Conservation (phyloP, 2,888 invertebrate genomes). For the Acleris laterana region DNA sequence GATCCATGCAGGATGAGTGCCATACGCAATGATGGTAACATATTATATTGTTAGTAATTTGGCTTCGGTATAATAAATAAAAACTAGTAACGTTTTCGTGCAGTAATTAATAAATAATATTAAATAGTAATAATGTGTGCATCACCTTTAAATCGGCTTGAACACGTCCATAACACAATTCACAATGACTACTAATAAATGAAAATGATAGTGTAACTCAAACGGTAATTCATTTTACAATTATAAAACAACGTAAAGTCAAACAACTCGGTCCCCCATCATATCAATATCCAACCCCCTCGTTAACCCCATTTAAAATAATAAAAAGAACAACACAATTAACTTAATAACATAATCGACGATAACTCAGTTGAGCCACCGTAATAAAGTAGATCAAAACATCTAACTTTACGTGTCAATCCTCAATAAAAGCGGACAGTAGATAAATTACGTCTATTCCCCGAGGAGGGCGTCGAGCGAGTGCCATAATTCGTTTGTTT, state of each 20-base stretch:
- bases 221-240: no score
- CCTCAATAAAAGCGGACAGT: conserved; percentile 44
- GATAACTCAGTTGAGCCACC: conserved; percentile 6
- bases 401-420: conserved; percentile 49
- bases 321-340: conserved; percentile 2
- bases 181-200: no score
- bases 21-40: no score
- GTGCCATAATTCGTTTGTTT: conserved; percentile 67
- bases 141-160: no score
- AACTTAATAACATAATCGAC: conserved; percentile 3
- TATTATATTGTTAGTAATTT: no score
- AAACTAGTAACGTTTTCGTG: no score
- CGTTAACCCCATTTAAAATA: conserved; percentile 4
- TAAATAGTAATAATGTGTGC: no score
- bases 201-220: no score
- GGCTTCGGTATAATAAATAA: no score
- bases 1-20: no score
- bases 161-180: no score
- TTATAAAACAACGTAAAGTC: background rate
- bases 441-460: conserved; percentile 48
- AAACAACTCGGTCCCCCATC: background rate
- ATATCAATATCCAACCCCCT: background rate
- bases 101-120: no score
- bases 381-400: conserved; percentile 36
- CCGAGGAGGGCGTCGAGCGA: conserved; percentile 49